Conservation (phyloP, 2,888 invertebrate genomes). For the Podabrus alpinus region DNA sequence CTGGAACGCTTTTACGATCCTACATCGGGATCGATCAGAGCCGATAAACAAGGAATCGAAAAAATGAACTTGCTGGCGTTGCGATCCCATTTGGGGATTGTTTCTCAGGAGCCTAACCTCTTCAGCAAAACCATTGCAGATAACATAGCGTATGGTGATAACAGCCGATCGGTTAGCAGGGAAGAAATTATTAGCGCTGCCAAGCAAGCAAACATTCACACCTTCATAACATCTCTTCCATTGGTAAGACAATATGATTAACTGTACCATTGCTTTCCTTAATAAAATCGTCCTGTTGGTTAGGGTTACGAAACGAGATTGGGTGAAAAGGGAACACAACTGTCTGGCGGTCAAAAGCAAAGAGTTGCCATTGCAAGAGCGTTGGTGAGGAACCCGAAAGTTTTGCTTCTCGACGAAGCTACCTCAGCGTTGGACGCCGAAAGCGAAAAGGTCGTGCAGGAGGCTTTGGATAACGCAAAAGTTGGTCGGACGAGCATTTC, state of each 20-base stretch:
- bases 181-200: constrained; percentile 72
- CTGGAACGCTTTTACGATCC: neutral
- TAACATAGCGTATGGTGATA: constrained; percentile 75
- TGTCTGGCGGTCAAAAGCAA: constrained; percentile 86
- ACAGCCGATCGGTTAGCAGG: constrained; percentile 57
- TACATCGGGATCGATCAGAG: constrained; percentile 52
- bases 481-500: constrained; percentile 82
- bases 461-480: constrained; percentile 81
- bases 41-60: constrained; percentile 71
- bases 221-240: constrained; percentile 76
- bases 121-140: constrained; percentile 84
- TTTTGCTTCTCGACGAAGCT: constrained; percentile 80
- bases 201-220: constrained; percentile 76
- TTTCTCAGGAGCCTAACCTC: constrained; percentile 88
- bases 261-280: too few species aligned
- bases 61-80: constrained; percentile 78
- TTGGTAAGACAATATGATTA: constrained; percentile 73
- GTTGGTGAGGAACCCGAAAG: constrained; percentile 75
- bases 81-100: constrained; percentile 80
- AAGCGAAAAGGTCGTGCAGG: constrained; percentile 89
- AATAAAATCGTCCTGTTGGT: constrained; percentile 44
- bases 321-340: constrained; percentile 76
- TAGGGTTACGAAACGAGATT: constrained; percentile 81
- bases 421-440: constrained; percentile 85
- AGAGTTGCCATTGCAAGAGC: constrained; percentile 87